phyloP scores from a whole-genome alignment of 2,113 vertebrate species.

The Leptobrachium leishanense region DNA sequence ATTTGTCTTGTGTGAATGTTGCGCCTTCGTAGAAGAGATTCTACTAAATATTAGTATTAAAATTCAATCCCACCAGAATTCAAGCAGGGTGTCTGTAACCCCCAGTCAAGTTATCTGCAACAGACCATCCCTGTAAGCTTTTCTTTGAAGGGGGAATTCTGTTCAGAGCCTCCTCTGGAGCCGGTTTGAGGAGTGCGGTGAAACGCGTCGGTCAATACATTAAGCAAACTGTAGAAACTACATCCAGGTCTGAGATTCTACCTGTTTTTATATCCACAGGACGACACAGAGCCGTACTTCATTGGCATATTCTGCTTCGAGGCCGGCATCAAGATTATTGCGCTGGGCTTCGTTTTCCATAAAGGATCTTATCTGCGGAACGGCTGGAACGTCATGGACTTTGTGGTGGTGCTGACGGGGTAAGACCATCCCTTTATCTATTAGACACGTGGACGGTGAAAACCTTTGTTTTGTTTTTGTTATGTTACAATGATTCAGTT shows the following conservation, averaged over 20 bases:
- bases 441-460: no score
- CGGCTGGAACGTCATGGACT: slow-evolving; percentile 99
- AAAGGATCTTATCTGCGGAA: slow-evolving; percentile 96
- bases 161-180: no score
- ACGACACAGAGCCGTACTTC: slow-evolving; percentile 97
- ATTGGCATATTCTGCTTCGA: slow-evolving; percentile 99
- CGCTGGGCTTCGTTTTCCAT: slow-evolving; percentile 93
- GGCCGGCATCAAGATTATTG: slow-evolving; percentile 97
- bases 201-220: neutral
- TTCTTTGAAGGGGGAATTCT: no score
- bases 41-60: no score
- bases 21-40: no score
- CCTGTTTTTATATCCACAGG: slow-evolving; percentile 64
- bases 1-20: no score
- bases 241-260: neutral
- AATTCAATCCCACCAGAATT: no score
- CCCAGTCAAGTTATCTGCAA: no score
- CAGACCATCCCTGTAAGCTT: no score
- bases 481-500: no score
- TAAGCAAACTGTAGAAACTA: neutral
- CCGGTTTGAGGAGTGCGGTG: neutral
- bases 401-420: slow-evolving; percentile 96
- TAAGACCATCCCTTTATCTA: slow-evolving; percentile 66
- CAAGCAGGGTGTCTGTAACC: no score
- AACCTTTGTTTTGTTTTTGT: no score